phyloP scores from a whole-genome alignment of 2,888 invertebrate genomes.

The Punctoribates punctum region DNA sequence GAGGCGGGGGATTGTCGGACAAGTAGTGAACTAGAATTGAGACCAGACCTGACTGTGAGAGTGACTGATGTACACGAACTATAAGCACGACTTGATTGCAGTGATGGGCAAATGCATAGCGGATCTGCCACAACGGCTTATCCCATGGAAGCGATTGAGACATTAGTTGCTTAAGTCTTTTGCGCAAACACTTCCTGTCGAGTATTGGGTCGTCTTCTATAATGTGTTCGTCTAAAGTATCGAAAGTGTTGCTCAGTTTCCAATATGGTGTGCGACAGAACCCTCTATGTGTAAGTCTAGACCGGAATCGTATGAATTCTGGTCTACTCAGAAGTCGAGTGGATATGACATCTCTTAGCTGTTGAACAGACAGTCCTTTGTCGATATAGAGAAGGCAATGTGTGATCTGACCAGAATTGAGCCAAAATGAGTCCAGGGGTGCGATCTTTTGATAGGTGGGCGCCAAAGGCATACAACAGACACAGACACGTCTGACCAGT shows the following conservation, averaged over 20 bases:
- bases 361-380: constrained; percentile 55
- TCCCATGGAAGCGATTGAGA: constrained; percentile 54
- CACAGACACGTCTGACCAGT: constrained; percentile 48
- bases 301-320: constrained; percentile 42
- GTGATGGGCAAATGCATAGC: constrained; percentile 40
- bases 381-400: constrained; percentile 58
- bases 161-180: constrained; percentile 56
- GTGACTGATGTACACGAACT: constrained; percentile 58
- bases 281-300: constrained; percentile 39
- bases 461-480: constrained; percentile 39
- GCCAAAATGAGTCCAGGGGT: constrained; percentile 57
- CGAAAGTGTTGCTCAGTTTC: constrained; percentile 15
- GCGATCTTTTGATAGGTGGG: constrained; percentile 50
- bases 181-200: constrained; percentile 54
- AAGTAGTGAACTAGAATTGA: constrained; percentile 49
- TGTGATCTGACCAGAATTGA: constrained; percentile 53
- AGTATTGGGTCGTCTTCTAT: constrained; percentile 53
- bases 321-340: constrained; percentile 52
- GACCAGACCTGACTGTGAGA: constrained; percentile 59
- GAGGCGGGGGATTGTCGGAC: constrained; percentile 45
- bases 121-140: constrained; percentile 59
- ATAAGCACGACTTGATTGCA: constrained; percentile 55
- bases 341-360: constrained; percentile 56
- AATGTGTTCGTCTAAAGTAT: constrained; percentile 57
- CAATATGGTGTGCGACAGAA: constrained; percentile 38